Evolutionary conservation across 1,140 invertebrate genomes (phyloP).

Genomic region (Trichonephila inaurata): DNA sequence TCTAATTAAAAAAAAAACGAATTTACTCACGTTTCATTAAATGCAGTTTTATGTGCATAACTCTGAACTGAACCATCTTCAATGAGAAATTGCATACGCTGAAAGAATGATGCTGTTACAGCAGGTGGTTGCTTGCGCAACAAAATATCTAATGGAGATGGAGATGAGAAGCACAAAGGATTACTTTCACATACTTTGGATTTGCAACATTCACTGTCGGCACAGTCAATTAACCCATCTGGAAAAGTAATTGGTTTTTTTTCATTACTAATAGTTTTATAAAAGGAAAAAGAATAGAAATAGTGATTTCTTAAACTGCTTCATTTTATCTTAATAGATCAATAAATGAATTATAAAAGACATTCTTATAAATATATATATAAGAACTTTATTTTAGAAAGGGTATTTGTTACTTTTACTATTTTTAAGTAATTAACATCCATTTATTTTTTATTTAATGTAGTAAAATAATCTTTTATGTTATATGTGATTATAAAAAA

Average conservation of each 20-base stretch:
- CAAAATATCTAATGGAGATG: slow-evolving; percentile 96
- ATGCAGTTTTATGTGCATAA: slow-evolving; percentile 97
- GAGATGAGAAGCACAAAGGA: slow-evolving; percentile 95
- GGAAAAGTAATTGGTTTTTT: background rate
- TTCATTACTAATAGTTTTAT: too few relatives aligned
- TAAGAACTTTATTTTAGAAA: too few relatives aligned
- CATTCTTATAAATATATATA: too few relatives aligned
- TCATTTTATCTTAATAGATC: too few relatives aligned
- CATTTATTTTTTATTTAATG: too few relatives aligned
- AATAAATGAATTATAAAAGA: too few relatives aligned
- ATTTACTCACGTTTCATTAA: slow-evolving; percentile 96
- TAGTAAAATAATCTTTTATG: too few relatives aligned
- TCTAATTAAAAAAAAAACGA: background rate
- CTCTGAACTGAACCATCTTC: slow-evolving; percentile 99
- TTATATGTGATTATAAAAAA: too few relatives aligned
- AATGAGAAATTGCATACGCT: slow-evolving; percentile 98
- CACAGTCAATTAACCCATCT: slow-evolving; percentile 99
- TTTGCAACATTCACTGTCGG: slow-evolving; percentile 96
- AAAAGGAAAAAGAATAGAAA: too few relatives aligned
- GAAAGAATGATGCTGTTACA: slow-evolving; percentile 98
- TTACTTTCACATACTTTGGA: slow-evolving; percentile 91
- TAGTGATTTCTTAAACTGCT: too few relatives aligned
- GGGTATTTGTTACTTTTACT: too few relatives aligned
- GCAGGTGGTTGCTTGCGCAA: slow-evolving; percentile 96
- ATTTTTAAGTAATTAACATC: too few relatives aligned